A percentile compares a stretch with the other conserved stretches of the same genome.
Conservation (phyloP, 2,113 vertebrate species). For the Urocynchramus pylzowi region DNA sequence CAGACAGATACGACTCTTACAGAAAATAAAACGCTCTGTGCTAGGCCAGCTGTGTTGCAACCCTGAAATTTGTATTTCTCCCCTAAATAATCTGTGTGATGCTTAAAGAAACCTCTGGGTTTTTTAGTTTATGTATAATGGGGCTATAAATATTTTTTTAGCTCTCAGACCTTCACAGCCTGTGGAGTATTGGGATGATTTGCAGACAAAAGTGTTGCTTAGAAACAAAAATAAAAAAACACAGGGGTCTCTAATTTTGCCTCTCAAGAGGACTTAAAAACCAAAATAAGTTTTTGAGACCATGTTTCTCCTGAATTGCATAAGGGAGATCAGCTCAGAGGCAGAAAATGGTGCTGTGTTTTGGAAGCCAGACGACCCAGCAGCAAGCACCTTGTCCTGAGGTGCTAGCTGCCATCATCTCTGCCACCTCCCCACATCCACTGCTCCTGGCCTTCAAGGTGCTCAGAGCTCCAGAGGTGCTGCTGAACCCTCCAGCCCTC, state of each 20-base stretch:
- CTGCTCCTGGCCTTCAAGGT: neutral
- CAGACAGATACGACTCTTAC: neutral
- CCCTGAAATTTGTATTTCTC: neutral
- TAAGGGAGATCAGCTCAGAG: neutral
- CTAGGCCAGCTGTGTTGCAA: neutral
- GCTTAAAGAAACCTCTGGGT: neutral
- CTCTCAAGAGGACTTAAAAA: neutral
- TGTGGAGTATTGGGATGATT: neutral
- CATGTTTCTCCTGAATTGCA: neutral
- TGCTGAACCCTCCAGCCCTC: neutral
- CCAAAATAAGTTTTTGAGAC: neutral
- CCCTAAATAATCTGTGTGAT: neutral
- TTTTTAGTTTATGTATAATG: neutral
- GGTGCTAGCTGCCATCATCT: neutral
- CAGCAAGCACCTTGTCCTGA: accelerated
- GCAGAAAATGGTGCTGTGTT: neutral
- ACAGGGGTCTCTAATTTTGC: neutral
- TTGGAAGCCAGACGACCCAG: neutral
- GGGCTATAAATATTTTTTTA: neutral
- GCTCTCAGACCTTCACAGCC: neutral
- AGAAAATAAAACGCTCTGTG: neutral
- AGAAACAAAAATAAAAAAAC: neutral
- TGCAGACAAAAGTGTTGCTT: neutral
- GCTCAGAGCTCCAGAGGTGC: neutral
- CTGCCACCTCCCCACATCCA: neutral